Evolutionary conservation across 2,888 invertebrate genomes (phyloP).

Genomic region (Druceiella hillmani): DNA sequence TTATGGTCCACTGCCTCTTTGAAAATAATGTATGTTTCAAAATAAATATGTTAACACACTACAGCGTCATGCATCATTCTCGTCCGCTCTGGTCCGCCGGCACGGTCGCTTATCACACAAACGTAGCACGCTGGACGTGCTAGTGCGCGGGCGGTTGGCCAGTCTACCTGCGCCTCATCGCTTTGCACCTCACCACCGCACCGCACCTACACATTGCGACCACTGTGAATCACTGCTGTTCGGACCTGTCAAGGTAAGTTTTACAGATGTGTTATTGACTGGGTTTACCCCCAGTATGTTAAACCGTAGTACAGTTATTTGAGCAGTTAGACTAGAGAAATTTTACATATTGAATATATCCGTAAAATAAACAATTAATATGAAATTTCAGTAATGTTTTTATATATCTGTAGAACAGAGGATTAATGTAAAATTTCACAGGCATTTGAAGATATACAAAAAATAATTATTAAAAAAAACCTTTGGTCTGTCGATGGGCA

Average conservation of each 20-base stretch:
- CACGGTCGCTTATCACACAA: constrained; percentile 84
- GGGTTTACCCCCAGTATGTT: too few relatives aligned
- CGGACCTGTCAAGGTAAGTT: constrained; percentile 79
- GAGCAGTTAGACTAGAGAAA: too few relatives aligned
- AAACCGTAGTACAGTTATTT: too few relatives aligned
- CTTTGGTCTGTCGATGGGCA: too few relatives aligned
- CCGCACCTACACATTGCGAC: constrained; percentile 87
- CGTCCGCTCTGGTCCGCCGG: constrained; percentile 78
- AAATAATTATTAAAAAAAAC: too few relatives aligned
- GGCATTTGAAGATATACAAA: too few relatives aligned
- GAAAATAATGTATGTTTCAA: not conserved
- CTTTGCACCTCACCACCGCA: constrained; percentile 60
- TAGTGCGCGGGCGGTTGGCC: constrained; percentile 75
- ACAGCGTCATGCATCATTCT: constrained; percentile 79
- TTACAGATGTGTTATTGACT: constrained; percentile 22
- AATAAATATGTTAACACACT: constrained; percentile 17
- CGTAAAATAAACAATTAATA: too few relatives aligned
- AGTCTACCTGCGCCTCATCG: constrained; percentile 43
- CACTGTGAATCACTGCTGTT: constrained; percentile 84
- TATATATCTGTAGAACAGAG: too few relatives aligned
- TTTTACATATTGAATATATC: too few relatives aligned
- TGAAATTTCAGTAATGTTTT: too few relatives aligned
- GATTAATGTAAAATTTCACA: too few relatives aligned
- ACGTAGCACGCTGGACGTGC: constrained; percentile 83
- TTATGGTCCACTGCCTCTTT: constrained; percentile 2